These are phyloP conservation scores for Nothoprocta perdicaria DNA, from an alignment of 2,113 vertebrate species.

Conservation along the genomic window DNA sequence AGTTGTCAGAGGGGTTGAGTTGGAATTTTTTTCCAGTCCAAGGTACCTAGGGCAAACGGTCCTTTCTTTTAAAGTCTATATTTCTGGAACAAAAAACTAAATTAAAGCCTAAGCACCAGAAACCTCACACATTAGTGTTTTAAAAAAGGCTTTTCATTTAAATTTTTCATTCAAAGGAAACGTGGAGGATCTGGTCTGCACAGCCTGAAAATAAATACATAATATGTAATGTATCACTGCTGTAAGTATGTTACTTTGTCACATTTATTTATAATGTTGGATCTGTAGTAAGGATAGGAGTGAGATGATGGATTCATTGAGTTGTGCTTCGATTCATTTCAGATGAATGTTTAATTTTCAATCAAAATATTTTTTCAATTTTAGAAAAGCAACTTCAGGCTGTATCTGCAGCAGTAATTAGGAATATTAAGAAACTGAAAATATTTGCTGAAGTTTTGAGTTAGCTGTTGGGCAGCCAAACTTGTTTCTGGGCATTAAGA, in stretches of 20 bases:
- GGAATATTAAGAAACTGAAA: neutral
- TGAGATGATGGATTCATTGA: neutral
- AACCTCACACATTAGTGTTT: neutral
- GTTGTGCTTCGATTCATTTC: neutral
- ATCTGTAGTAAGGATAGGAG: neutral
- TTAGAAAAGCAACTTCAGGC: neutral
- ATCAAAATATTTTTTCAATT: accelerated
- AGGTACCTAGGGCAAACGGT: too few species aligned
- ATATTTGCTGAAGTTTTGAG: neutral
- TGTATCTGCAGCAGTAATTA: neutral
- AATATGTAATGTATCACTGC: neutral
- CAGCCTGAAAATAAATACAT: neutral
- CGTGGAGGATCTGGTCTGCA: neutral
- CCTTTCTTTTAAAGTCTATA: neutral
- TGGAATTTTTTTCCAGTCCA: neutral
- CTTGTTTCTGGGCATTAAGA: neutral
- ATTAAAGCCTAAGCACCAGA: neutral
- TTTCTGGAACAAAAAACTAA: neutral
- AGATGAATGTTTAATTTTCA: neutral
- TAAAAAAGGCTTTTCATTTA: neutral
- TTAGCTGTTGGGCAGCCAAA: neutral
- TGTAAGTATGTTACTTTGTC: neutral
- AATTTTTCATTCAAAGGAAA: neutral
- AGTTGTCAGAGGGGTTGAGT: too few species aligned
- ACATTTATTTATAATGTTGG: neutral